Percentiles rank a stretch among this genome's conserved stretches.
Evolutionary conservation across 2,888 invertebrate species (phyloP).

Genomic region (Cybosia mesomella): DNA sequence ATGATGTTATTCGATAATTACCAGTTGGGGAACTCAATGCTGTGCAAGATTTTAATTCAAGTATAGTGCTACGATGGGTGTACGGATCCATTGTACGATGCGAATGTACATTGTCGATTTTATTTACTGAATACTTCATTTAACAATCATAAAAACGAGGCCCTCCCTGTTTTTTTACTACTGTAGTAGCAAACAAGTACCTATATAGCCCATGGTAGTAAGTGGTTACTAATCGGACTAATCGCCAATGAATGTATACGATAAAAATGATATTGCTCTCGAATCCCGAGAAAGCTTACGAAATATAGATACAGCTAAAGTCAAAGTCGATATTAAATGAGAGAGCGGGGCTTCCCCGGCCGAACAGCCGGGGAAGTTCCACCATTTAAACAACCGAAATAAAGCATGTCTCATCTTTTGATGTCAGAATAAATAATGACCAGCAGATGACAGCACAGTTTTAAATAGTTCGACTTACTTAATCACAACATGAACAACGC

Average conservation of each 20-base stretch:
- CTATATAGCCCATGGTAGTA: neutral
- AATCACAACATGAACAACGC: slow-evolving; percentile 2
- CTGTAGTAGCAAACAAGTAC: neutral
- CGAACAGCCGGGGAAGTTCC: neutral
- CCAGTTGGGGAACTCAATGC: too few relatives aligned
- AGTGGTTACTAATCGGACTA: too few relatives aligned
- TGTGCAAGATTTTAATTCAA: neutral
- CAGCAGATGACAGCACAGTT: neutral
- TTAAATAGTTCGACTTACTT: slow-evolving; percentile 1
- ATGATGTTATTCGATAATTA: too few relatives aligned
- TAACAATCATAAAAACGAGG: neutral
- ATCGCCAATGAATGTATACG: neutral
- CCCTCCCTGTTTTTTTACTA: neutral
- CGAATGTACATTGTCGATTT: too few relatives aligned
- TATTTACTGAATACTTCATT: too few relatives aligned
- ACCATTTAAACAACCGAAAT: neutral
- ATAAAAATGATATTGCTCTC: too few relatives aligned
- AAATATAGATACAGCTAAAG: too few relatives aligned
- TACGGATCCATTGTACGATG: neutral
- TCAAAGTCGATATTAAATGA: neutral
- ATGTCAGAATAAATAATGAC: neutral
- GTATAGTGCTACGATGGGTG: neutral
- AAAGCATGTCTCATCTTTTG: neutral
- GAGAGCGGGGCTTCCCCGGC: neutral
- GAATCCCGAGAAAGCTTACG: too few relatives aligned